phyloP scores from a whole-genome alignment of 2,888 invertebrate species.

The Chymomyza amoena region DNA sequence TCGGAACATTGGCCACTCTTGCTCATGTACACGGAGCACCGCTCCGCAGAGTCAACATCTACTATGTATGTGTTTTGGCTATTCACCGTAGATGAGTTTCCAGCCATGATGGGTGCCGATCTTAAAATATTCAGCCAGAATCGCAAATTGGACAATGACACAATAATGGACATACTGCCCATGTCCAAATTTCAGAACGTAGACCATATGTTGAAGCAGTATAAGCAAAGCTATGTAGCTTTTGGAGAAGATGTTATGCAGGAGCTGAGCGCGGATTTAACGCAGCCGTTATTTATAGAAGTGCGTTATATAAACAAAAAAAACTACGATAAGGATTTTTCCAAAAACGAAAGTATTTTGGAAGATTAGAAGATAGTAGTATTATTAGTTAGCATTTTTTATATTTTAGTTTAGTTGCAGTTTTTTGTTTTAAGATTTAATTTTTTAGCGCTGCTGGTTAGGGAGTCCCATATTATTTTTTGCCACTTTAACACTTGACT shows the following conservation, averaged over 20 bases:
- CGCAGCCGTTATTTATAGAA: conserved; percentile 14
- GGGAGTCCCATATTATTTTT: too few relatives aligned
- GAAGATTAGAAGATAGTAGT: neutral
- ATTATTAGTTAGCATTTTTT: too few relatives aligned
- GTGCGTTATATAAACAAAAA: neutral
- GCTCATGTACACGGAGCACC: conserved; percentile 17
- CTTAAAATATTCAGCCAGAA: conserved; percentile 5
- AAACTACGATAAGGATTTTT: neutral
- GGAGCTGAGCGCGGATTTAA: conserved; percentile 4
- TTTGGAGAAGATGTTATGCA: conserved; percentile 11
- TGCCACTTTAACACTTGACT: too few relatives aligned
- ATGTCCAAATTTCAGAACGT: conserved; percentile 6
- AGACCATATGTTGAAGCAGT: neutral
- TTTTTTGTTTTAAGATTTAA: too few relatives aligned
- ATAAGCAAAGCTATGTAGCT: conserved; percentile 11
- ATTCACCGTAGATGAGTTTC: neutral
- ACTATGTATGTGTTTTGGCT: conserved; percentile 25
- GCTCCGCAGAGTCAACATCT: neutral
- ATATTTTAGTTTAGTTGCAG: too few relatives aligned
- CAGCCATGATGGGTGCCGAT: neutral
- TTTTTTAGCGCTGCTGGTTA: too few relatives aligned
- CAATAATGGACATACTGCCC: neutral
- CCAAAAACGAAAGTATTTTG: neutral
- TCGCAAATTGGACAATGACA: neutral
- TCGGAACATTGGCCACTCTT: conserved; percentile 13